Evolutionary conservation across 2,113 vertebrate species (phyloP), one percentile per base, ranked within the genome.

Genomic region (Nothoprocta pentlandii): DNA sequence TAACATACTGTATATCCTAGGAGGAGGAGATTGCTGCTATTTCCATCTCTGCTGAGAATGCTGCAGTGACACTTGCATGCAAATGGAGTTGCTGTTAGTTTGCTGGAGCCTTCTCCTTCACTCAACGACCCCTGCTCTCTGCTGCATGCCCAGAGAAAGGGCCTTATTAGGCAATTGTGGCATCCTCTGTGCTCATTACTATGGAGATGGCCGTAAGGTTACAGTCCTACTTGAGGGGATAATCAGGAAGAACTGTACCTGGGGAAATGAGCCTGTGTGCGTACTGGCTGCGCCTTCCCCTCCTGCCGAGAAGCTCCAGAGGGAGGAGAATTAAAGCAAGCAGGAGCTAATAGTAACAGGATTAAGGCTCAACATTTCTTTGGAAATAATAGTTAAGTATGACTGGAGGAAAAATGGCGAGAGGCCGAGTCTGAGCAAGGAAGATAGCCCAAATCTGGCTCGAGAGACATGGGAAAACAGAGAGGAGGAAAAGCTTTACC

Each of bases 151-250:
- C 74, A 42, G 80, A 81, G 92, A 90, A 90, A 13, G 46, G 42
- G 86, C 62, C 79, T 92, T 87, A 23, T 28, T 34, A 58, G 83
- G 92, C 78, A 92, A 14, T 12, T 25, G 8, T 81, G 91, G 93
- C 94, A 84, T 75, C 94, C 74, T 83, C 94, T 76, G 22, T 54
- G 90, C 94, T 90, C 92, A 94, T 93, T 95, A 64, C 97, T 91
- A 90, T 97, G 97, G 97, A 70, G 39, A 96, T 96, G 91, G 96
- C 89, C 41, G 0, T 41, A 54, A 81, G 95, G 92, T 87, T 96
- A 85, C 89, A 94, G 42, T 94, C 85, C 94, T 88, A 39, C 91
- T 94, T 32, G 95, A 90, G 93, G 76, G 81, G 86, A 71, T 87
- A 79, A 77, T 71, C 96, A 54, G 44, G 86, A 92, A 56, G 89